These are phyloP conservation scores for Chalcosyrphus nemorum DNA, from an alignment of 2,888 invertebrate species.

Conservation along the genomic window DNA sequence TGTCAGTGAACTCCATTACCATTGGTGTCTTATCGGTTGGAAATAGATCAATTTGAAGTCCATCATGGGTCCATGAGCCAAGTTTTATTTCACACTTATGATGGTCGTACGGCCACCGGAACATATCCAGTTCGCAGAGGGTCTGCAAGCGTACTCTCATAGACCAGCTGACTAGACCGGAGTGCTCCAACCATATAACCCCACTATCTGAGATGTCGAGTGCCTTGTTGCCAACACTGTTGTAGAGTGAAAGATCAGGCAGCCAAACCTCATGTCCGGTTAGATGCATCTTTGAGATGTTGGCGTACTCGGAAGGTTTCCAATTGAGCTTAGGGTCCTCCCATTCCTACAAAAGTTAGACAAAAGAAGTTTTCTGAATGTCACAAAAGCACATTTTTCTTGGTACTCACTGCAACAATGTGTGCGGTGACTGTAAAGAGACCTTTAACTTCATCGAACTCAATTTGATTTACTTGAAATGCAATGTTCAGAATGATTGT, in stretches of 20 bases:
- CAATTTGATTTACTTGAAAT: constrained; percentile 54
- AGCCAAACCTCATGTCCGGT: constrained; percentile 89
- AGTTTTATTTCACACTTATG: constrained; percentile 86
- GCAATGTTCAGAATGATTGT: constrained; percentile 28
- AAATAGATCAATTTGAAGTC: constrained; percentile 84
- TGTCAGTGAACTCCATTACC: constrained; percentile 77
- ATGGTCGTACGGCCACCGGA: constrained; percentile 88
- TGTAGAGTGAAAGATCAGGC: constrained; percentile 88
- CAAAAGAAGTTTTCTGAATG: not conserved
- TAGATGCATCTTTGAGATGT: constrained; percentile 84
- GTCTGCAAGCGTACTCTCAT: constrained; percentile 86
- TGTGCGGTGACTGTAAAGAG: constrained; percentile 40
- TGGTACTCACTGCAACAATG: constrained; percentile 39
- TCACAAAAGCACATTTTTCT: not conserved
- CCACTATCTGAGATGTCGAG: constrained; percentile 85
- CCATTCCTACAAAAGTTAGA: constrained; percentile 85
- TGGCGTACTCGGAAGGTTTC: constrained; percentile 86
- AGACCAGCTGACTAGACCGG: constrained; percentile 85
- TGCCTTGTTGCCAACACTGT: constrained; percentile 85
- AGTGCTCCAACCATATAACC: constrained; percentile 82
- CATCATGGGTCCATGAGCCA: constrained; percentile 88
- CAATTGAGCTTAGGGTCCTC: constrained; percentile 87
- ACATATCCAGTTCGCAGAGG: constrained; percentile 85
- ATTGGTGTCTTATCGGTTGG: constrained; percentile 69
- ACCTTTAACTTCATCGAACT: constrained; percentile 57